Conservation (phyloP, 2,888 invertebrate genomes). For the Caenorhabditis macrosperma region DNA sequence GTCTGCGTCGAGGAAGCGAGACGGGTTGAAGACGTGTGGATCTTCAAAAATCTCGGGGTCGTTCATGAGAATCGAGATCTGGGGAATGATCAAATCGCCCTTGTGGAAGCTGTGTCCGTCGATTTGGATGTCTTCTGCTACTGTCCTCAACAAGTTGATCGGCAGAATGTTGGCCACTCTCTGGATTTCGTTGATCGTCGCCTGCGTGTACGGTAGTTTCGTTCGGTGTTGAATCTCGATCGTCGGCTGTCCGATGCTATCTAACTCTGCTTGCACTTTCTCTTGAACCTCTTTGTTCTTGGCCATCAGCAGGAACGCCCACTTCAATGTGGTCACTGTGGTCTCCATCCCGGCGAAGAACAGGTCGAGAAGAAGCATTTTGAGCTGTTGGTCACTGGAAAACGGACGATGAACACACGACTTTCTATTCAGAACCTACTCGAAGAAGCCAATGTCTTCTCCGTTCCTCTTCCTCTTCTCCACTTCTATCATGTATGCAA, state of each 20-base stretch:
- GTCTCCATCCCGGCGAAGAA: constrained; percentile 80
- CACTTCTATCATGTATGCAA: constrained; percentile 77
- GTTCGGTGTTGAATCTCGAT: constrained; percentile 69
- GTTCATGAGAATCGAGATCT: constrained; percentile 77
- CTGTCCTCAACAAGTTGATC: constrained; percentile 76
- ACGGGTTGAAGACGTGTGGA: constrained; percentile 77
- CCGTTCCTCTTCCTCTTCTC: constrained; percentile 64
- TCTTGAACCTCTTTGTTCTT: constrained; percentile 55
- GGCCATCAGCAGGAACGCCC: constrained; percentile 77
- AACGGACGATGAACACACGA: neutral
- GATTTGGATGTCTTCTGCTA: constrained; percentile 70
- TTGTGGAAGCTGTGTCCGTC: constrained; percentile 75
- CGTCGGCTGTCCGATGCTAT: constrained; percentile 49
- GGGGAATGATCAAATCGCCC: constrained; percentile 78
- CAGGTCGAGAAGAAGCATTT: constrained; percentile 78
- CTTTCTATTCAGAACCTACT: constrained; percentile 50
- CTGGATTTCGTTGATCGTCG: constrained; percentile 79
- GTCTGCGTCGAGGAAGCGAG: constrained; percentile 77
- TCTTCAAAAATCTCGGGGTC: constrained; percentile 74
- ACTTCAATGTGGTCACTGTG: constrained; percentile 79
- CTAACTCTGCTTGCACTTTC: constrained; percentile 72
- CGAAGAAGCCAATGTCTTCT: constrained; percentile 72
- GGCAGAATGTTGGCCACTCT: constrained; percentile 80
- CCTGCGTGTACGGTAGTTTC: constrained; percentile 73
- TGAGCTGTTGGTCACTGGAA: constrained; percentile 77